phyloP scores from a whole-genome alignment of 1,140 invertebrate species.

The Alviniconcha marisindica region DNA sequence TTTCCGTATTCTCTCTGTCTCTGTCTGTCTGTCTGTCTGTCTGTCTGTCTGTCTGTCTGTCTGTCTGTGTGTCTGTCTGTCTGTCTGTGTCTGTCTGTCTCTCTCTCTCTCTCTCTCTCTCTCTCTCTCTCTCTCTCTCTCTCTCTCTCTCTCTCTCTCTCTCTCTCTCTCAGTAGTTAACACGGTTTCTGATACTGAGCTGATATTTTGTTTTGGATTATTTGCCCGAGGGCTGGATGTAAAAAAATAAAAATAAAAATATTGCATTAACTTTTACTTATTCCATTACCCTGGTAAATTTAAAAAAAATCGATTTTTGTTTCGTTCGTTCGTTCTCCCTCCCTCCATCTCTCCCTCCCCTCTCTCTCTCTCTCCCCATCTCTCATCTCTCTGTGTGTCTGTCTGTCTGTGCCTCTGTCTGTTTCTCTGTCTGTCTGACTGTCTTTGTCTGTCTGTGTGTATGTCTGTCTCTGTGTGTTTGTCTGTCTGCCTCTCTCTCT shows the following conservation, averaged over 20 bases:
- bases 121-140: neutral
- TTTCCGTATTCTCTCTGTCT: constrained; percentile 20
- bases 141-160: neutral
- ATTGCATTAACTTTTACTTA: no score
- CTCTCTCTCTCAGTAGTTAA: constrained; percentile 30
- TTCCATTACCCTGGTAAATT: no score
- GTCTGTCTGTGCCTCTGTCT: neutral
- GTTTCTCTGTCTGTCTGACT: neutral
- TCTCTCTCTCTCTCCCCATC: constrained; percentile 23
- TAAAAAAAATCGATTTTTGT: neutral
- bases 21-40: constrained; percentile 13
- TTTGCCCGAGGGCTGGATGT: no score
- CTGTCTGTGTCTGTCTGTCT: neutral
- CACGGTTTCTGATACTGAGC: no score
- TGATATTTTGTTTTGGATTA: no score
- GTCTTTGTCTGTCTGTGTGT: neutral
- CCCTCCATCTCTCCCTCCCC: neutral
- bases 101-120: constrained; percentile 26
- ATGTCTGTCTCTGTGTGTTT: neutral
- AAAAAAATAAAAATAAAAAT: no score
- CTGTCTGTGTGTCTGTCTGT: neutral
- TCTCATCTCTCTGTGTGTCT: neutral
- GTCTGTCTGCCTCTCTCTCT: neutral
- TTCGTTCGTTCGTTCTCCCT: neutral
- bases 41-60: neutral